Conservation (phyloP, 1,140 invertebrate genomes). For the Alviniconcha marisindica region DNA sequence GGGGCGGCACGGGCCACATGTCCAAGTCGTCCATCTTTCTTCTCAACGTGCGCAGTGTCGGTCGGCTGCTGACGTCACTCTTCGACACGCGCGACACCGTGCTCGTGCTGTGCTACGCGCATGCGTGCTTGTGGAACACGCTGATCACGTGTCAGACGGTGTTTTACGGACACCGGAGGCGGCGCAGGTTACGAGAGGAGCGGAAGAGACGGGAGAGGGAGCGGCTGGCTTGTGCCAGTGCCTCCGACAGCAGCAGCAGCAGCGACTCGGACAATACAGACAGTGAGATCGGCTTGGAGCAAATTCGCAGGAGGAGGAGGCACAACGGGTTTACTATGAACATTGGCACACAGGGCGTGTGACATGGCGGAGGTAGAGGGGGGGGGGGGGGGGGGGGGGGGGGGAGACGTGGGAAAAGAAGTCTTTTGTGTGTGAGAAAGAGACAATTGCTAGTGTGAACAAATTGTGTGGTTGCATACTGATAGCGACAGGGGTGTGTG, state of each 20-base stretch:
- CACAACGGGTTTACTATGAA: neutral
- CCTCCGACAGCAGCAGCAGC: neutral
- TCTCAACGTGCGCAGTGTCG: constrained; percentile 16
- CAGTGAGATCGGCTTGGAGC: neutral
- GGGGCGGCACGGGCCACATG: neutral
- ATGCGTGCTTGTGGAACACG: constrained; percentile 33
- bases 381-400: too few species aligned
- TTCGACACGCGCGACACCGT: constrained; percentile 27
- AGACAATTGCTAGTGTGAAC: too few species aligned
- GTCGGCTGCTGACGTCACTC: constrained; percentile 26
- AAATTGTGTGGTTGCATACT: too few species aligned
- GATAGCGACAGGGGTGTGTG: too few species aligned
- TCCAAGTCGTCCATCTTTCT: constrained; percentile 13
- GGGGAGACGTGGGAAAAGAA: too few species aligned
- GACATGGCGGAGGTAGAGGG: too few species aligned
- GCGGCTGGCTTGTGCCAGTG: neutral
- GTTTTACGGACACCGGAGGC: constrained; percentile 9
- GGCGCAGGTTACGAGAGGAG: neutral
- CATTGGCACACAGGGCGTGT: neutral
- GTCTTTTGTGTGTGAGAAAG: too few species aligned
- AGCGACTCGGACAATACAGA: neutral
- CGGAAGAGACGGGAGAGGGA: constrained; percentile 10
- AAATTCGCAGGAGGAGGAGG: neutral
- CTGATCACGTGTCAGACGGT: constrained; percentile 24
- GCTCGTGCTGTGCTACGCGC: constrained; percentile 28